A percentile compares a stretch with the other conserved stretches of the same genome.
These are phyloP conservation scores for Palythoa grandis DNA, from an alignment of 92 coral and sea anemone genomes.

Conservation along the genomic window DNA sequence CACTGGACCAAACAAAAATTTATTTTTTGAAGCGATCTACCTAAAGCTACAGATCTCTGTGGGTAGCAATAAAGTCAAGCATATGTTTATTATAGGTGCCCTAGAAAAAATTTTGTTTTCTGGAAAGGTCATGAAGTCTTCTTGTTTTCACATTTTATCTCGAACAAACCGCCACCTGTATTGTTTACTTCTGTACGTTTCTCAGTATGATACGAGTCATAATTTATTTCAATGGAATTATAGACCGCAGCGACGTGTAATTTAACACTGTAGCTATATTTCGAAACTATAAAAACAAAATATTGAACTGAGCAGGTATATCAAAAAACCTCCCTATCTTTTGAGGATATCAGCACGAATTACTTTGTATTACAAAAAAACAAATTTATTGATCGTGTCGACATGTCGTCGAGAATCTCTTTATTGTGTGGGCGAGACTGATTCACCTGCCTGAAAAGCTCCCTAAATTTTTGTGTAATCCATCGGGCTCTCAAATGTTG, in stretches of 20 bases:
- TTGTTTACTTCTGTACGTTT: not conserved
- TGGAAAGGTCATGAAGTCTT: not conserved
- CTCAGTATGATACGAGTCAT: not conserved
- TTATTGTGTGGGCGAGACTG: constrained; percentile 18
- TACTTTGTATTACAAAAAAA: not conserved
- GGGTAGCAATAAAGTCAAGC: not conserved
- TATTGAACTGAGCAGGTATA: not conserved
- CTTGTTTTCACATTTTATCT: constrained; percentile 1
- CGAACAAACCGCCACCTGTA: not conserved
- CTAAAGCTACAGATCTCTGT: not conserved
- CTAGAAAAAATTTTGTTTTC: constrained; percentile 11
- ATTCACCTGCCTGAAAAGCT: constrained; percentile 22
- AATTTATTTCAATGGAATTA: constrained; percentile 2
- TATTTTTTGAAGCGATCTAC: too few relatives aligned
- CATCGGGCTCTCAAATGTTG: too few relatives aligned
- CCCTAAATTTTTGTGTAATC: not conserved
- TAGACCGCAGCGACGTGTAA: not conserved
- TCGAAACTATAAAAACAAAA: not conserved
- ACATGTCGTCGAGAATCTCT: not conserved
- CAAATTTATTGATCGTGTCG: not conserved
- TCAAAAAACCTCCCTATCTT: not conserved
- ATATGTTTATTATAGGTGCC: not conserved
- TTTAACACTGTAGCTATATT: not conserved
- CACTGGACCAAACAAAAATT: too few relatives aligned
- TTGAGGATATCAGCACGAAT: constrained; percentile 4